Conservation (phyloP, 2,888 invertebrate species). For the Theodoxus fluviatilis region DNA sequence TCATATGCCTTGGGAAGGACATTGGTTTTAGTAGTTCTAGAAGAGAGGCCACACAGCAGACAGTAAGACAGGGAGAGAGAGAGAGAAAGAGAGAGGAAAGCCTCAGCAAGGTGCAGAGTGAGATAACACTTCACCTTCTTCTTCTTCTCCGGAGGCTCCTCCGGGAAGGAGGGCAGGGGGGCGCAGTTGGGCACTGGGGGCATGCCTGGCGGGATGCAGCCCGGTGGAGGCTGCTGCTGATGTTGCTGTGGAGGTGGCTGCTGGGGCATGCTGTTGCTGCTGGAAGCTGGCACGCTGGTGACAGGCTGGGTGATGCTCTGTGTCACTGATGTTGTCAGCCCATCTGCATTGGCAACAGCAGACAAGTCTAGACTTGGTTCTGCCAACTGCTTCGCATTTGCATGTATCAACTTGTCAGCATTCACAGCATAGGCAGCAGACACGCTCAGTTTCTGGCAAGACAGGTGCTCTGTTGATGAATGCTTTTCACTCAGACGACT, state of each 20-base stretch:
- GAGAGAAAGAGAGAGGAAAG: background rate
- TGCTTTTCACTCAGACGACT: no score
- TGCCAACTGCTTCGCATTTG: no score
- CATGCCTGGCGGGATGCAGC: slow-evolving; percentile 22
- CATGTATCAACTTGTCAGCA: no score
- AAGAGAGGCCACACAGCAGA: slow-evolving; percentile 4
- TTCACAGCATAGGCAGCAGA: no score
- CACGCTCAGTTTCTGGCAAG: no score
- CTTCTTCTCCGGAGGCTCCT: slow-evolving; percentile 51
- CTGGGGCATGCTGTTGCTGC: slow-evolving; percentile 24
- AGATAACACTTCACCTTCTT: slow-evolving; percentile 51
- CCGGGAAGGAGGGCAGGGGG: slow-evolving; percentile 29
- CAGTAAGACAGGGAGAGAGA: slow-evolving; percentile 4
- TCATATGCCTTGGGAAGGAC: slow-evolving; percentile 12
- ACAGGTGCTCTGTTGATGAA: no score
- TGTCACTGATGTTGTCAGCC: slow-evolving; percentile 47
- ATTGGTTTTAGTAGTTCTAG: slow-evolving; percentile 12
- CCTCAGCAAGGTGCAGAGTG: no score
- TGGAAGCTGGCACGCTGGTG: slow-evolving; percentile 47
- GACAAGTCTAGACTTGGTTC: no score
- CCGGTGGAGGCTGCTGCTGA: slow-evolving; percentile 25
- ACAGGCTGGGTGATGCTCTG: slow-evolving; percentile 58
- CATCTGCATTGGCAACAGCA: slow-evolving; percentile 28
- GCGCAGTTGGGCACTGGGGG: slow-evolving; percentile 24
- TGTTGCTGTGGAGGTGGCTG: slow-evolving; percentile 28